Percentiles rank a stretch among this genome's conserved stretches.
These are phyloP conservation scores for Hoplodrina blanda DNA, from an alignment of 2,888 invertebrate genomes.

Conservation along the genomic window DNA sequence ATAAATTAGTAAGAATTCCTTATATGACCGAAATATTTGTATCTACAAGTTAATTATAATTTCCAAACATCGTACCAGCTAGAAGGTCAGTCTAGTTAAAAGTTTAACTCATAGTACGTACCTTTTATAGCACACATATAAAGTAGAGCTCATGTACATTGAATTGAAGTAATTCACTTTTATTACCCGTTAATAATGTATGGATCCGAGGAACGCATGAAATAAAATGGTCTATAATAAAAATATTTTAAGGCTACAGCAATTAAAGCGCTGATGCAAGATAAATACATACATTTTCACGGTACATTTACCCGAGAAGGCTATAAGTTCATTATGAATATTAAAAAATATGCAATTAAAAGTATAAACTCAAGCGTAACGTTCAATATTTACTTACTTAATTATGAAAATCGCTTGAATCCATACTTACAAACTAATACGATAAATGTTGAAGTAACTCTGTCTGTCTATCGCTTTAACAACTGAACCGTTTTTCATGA, in stretches of 20 bases:
- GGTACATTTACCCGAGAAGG: slow-evolving; percentile 10
- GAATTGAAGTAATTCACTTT: slow-evolving; percentile 18
- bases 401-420: neutral
- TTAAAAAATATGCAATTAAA: slow-evolving; percentile 5
- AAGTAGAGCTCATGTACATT: slow-evolving; percentile 34
- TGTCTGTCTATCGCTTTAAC: too few species aligned
- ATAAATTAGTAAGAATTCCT: slow-evolving; percentile 40
- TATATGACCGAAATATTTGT: slow-evolving; percentile 34
- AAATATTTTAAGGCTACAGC: slow-evolving; percentile 24
- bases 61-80: slow-evolving; percentile 23
- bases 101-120: slow-evolving; percentile 21
- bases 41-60: slow-evolving; percentile 34
- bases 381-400: slow-evolving; percentile 1
- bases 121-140: slow-evolving; percentile 5
- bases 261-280: slow-evolving; percentile 28
- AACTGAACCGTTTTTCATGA: too few species aligned
- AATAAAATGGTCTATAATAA: slow-evolving; percentile 15
- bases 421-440: too few species aligned
- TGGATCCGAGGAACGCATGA: slow-evolving; percentile 17
- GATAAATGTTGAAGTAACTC: too few species aligned
- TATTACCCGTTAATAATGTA: slow-evolving; percentile 18
- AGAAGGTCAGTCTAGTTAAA: slow-evolving; percentile 21
- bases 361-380: neutral
- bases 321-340: slow-evolving; percentile 6
- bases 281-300: slow-evolving; percentile 22